phyloP scores from a whole-genome alignment of 92 coral and sea anemone species.

The Paramuricea clavata region DNA sequence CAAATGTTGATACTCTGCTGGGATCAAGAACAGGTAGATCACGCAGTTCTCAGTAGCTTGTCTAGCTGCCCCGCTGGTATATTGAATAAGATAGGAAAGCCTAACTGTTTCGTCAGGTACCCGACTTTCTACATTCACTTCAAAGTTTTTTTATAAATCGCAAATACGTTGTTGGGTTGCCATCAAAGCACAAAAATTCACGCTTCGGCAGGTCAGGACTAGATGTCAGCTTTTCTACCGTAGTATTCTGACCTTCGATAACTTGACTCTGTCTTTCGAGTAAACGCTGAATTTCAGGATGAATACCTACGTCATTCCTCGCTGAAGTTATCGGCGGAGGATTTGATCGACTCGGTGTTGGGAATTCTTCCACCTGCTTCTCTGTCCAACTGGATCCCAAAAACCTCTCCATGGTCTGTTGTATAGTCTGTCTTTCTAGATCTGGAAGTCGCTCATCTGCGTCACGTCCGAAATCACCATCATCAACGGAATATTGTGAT shows the following conservation, averaged over 20 bases:
- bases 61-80: conserved; percentile 58
- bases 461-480: neutral
- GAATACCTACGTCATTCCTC: neutral
- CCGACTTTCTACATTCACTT: conserved; percentile 50
- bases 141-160: conserved; percentile 71
- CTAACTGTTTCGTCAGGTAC: conserved; percentile 30
- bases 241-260: conserved; percentile 8
- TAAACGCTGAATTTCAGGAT: neutral
- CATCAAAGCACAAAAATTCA: conserved; percentile 65
- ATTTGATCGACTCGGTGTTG: neutral
- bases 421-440: neutral
- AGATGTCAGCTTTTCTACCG: conserved; percentile 4
- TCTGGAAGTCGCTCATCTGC: too few relatives aligned
- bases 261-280: conserved; percentile 10
- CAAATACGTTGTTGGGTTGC: conserved; percentile 57
- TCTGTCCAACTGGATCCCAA: neutral
- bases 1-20: too few relatives aligned
- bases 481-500: conserved; percentile 25
- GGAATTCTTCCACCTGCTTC: neutral
- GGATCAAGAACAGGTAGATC: too few relatives aligned
- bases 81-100: conserved; percentile 68
- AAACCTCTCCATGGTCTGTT: neutral
- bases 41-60: too few relatives aligned
- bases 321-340: neutral
- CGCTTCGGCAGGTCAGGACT: conserved; percentile 65